Base-by-base conservation (phyloP, 2,888 invertebrate genomes). In the Sesia apiformis region DNA sequence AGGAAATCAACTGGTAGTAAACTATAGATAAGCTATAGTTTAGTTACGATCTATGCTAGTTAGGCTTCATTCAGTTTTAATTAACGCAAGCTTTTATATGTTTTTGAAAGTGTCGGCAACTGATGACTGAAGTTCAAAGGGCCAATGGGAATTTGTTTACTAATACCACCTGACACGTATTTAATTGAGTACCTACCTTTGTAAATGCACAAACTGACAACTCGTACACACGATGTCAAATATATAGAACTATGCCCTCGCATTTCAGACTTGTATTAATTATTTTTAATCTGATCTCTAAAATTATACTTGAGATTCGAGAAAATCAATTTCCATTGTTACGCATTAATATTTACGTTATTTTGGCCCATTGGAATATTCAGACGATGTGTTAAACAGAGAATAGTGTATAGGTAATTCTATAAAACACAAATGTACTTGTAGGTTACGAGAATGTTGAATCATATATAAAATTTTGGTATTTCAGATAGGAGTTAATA, bases 371-470 rank as follows among this genome's bases (percentile, higher is more conserved):
- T 76, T 78, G 78, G 69, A 80, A 72, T 84, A 85, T 81, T 81
- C 84, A 75, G 76, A 83, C 77, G 74, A 80, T 74, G 78, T 83
- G 78, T 85, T 75, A 83, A 79, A 79, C 85, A 73, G 79, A 78
- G 64, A 67, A 82, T 86, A 86, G 82, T 78, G 73, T 81, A 79
- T 86, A 88, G 82, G 77, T 85, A 82, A 84, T 82, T 81, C 84
- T 84, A 81, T 80, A 74, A 81, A 78, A 77, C 83, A 83, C 84
- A 84, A 81, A 23, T 23, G 81, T 88, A 88, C 78, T 80, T 84
- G 85, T 88, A 88, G 86, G 87, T 79, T 88, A 88, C 75, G 87
- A 83, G 78, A 82, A 84, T 82, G 85, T 86, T 86, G 84, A 86
- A 78, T 72, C 84, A 79, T 86, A 78, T 84, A 80, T 84, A 78